These are phyloP conservation scores for Eucera pruinosa DNA, from an alignment of 2,888 invertebrate species.

Conservation along the genomic window DNA sequence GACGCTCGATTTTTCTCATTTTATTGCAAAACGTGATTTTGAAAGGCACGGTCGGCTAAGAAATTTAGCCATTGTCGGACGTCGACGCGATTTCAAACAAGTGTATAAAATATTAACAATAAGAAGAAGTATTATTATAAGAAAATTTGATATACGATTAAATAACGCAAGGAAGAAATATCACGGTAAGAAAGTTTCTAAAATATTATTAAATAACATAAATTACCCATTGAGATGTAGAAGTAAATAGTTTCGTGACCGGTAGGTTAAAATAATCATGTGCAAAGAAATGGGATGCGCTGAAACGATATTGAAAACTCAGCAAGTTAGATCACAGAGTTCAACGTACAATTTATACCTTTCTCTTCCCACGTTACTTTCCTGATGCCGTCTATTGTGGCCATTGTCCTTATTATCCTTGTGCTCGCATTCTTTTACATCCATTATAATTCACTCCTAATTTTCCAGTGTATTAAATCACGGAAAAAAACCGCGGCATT, in stretches of 20 bases:
- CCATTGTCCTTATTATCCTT: slow-evolving; percentile 16
- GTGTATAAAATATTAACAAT: neutral
- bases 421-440: slow-evolving; percentile 2
- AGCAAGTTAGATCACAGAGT: neutral
- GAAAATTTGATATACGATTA: too few species aligned
- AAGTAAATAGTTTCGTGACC: slow-evolving; percentile 15
- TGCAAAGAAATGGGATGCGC: neutral
- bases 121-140: too few species aligned
- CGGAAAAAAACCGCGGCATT: neutral
- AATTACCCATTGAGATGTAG: neutral
- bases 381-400: slow-evolving; percentile 4
- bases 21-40: slow-evolving; percentile 42
- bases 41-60: slow-evolving; percentile 59
- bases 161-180: too few species aligned
- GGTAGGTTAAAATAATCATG: neutral
- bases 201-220: too few species aligned
- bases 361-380: slow-evolving; percentile 28
- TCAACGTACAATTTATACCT: slow-evolving; percentile 26
- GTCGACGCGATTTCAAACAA: slow-evolving; percentile 22
- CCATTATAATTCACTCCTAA: neutral
- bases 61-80: slow-evolving; percentile 61
- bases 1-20: slow-evolving; percentile 62
- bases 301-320: slow-evolving; percentile 3
- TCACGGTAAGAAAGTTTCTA: too few species aligned
- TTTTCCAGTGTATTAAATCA: neutral